Conservation (phyloP, 2,797 vertebrate species). For the Sitta carolinensis region DNA sequence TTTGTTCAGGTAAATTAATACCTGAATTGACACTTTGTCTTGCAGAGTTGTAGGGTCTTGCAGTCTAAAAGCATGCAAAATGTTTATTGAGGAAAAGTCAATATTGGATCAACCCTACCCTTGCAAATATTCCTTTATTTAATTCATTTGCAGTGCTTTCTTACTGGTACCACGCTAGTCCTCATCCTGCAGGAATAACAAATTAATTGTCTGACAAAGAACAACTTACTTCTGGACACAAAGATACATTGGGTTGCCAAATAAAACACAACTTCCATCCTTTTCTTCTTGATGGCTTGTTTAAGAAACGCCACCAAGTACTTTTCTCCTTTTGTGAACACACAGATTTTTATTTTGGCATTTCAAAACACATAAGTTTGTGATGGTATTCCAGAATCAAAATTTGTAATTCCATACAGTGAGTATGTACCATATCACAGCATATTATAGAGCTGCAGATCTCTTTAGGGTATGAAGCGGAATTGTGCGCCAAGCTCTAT, state of each 20-base stretch:
- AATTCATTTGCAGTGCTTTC: neutral
- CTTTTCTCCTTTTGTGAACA: conserved; percentile 18
- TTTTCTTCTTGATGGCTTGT: conserved; percentile 6
- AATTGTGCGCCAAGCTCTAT: neutral
- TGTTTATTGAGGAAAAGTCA: neutral
- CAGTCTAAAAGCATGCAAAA: neutral
- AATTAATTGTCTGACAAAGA: conserved; percentile 1
- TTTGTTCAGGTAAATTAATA: neutral
- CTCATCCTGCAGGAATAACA: neutral
- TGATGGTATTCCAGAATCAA: neutral
- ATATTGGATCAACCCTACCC: neutral
- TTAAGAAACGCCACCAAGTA: conserved; percentile 36
- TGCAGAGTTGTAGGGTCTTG: neutral
- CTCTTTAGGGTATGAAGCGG: neutral
- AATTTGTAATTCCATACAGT: neutral
- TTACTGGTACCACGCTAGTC: neutral
- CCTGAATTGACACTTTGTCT: neutral
- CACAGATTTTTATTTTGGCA: conserved; percentile 8
- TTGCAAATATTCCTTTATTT: conserved; percentile 11
- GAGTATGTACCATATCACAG: neutral
- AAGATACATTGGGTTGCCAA: conserved; percentile 34
- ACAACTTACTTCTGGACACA: conserved; percentile 14
- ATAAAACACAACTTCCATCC: conserved; percentile 24
- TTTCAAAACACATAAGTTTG: neutral
- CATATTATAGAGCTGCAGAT: neutral